Evolutionary conservation across 2,113 vertebrate species (phyloP).

Genomic region (Dryoscopus gambensis): DNA sequence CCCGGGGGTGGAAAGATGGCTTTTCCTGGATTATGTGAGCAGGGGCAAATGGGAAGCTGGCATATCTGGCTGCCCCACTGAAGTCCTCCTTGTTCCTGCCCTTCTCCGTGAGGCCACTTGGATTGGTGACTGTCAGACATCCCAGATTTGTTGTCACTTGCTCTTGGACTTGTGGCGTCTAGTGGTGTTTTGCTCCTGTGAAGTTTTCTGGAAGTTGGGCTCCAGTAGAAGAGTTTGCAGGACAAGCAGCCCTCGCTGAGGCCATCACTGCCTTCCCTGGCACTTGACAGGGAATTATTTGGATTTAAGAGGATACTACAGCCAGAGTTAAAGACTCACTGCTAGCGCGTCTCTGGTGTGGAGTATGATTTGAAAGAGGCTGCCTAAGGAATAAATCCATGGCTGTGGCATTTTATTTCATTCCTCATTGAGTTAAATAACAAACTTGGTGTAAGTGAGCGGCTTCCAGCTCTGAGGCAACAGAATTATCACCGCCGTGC

Average conservation of each 20-base stretch:
- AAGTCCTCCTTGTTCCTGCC: background rate
- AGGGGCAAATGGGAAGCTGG: background rate
- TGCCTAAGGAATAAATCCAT: background rate
- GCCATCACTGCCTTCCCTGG: fast-evolving
- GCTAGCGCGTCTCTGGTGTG: fast-evolving
- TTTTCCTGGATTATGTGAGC: background rate
- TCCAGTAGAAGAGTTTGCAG: background rate
- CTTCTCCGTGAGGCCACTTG: background rate
- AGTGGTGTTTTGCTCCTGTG: background rate
- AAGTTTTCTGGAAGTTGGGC: background rate
- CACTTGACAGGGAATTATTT: background rate
- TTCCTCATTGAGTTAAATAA: conserved; percentile 56
- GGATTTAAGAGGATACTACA: background rate
- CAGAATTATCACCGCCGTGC: background rate
- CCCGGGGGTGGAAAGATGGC: background rate
- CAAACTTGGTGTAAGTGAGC: conserved; percentile 19
- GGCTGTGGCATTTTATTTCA: conserved; percentile 24
- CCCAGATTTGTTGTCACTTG: background rate
- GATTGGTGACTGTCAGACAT: fast-evolving
- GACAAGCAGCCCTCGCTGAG: background rate
- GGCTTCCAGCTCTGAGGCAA: conserved; percentile 37
- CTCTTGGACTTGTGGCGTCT: background rate
- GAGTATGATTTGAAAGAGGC: background rate
- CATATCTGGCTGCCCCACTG: background rate
- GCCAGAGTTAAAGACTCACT: background rate